Conservation (phyloP, 2,888 invertebrate species). For the Dryobota labecula region DNA sequence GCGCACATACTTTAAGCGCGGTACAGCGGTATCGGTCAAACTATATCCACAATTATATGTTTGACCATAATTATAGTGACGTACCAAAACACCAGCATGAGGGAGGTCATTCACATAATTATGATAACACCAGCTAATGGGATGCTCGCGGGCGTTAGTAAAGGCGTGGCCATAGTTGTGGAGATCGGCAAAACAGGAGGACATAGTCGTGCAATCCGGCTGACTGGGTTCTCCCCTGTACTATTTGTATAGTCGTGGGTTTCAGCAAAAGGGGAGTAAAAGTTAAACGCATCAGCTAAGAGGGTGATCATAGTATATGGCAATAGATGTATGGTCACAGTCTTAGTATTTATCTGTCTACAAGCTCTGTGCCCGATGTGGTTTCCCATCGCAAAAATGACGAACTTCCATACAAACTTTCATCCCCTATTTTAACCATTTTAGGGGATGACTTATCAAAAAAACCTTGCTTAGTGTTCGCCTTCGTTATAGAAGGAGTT, state of each 20-base stretch:
- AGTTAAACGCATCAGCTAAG: background rate
- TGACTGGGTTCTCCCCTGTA: no score
- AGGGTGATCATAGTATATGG: background rate
- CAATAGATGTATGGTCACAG: background rate
- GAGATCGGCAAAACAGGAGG: background rate
- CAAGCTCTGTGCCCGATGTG: background rate
- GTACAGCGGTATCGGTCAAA: no score
- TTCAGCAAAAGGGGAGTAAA: background rate
- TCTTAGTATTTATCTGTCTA: background rate
- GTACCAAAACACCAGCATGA: background rate
- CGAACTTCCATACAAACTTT: background rate
- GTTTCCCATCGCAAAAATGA: background rate
- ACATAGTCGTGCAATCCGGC: background rate
- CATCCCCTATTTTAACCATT: background rate
- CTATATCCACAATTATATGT: no score
- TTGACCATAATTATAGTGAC: background rate
- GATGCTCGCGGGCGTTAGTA: background rate
- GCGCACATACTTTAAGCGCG: no score
- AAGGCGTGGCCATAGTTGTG: background rate
- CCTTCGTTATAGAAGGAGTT: background rate
- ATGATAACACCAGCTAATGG: no score
- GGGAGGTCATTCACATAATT: background rate
- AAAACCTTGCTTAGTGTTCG: background rate
- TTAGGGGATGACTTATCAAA: background rate
- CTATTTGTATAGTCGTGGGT: no score